Evolutionary conservation across 1,140 invertebrate species (phyloP), one percentile per base, ranked within the genome.

Genomic region (Caenorhabditis latens): DNA sequence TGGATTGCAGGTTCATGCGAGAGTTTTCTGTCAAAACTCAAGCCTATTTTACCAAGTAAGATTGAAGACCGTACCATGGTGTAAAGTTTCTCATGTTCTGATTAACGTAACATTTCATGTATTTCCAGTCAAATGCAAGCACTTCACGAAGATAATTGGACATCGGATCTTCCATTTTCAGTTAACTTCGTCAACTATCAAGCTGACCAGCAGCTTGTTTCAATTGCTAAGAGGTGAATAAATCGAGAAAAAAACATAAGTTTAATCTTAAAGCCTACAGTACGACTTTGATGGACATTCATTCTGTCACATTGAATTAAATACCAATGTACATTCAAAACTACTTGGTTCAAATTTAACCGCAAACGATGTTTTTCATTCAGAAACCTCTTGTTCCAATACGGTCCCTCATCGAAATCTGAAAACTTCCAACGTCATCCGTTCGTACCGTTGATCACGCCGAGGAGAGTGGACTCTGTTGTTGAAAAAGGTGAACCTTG

Each of bases 361-460:
- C 21, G 4, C n/a, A 24, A 50, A 24, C 14, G 21, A 6, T 13
- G 46, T 71, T 71, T 8, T 50, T 32, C 21, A 6, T 67, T 13
- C 40, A 79, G 71, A 43, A 79, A 79, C 19, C 46, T 79, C 43
- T n/a, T 79, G 11, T 79, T 79, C n/a, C 71, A 79, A 50, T 79
- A 79, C n/a, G 71, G 71, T 24, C 71, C 71, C 4, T 46, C 71
- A 79, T 79, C 71, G 46, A 79, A 50, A 50, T 50, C 46, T 32
- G 11, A 0, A 24, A 32, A 24, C 53, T 79, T 50, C 46, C n/a
- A 40, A 48, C 71, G 67, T 8, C 67, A 79, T 24, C 71, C 71
- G 14, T 79, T 79, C 21, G 71, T 46, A 6, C 71, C 71, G 14
- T 0, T 24, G 2, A 79, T 79, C 71, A 79, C 71, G 8, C 24